Base-by-base conservation (phyloP, 2,888 invertebrate genomes). In the Tetramorium bicarinatum region DNA sequence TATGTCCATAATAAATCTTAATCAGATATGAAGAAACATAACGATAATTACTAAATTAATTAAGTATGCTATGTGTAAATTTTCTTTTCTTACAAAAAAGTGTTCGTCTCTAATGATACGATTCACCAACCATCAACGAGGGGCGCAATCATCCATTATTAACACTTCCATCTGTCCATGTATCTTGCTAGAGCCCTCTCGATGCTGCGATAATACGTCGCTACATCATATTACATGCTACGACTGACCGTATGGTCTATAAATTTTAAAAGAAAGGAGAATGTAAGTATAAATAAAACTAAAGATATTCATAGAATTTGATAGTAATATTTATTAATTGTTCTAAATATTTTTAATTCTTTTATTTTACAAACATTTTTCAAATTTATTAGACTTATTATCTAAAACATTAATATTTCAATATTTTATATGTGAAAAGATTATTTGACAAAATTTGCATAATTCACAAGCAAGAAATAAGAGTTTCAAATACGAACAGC, bases 91-190 rank as follows among this genome's bases (percentile, higher is more conserved):
- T 89, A 83, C 81, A 77, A 77, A 86, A 80, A 86, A 84, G 74
- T 84, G 82, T 79, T 83, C 82, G 72, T 77, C 85, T 85, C 85
- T 85, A 83, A 77, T 82, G 84, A 56, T 72, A 82, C 82, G 64
- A 84, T 84, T 86, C 82, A 64, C 21, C 85, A 85, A 91, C 87
- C 92, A 91, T 90, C 91, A 92, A 88, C 88, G 87, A 91, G 89
- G 94, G 94, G 92, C 93, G 92, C 92, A 93, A 93, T 92, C 92
- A 94, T 94, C 93, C 93, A 94, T 94, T 94, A 94, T 94, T 94
- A 94, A 94, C 94, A 94, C 93, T 93, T 94, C 94, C 94, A 94
- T 94, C 94, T 94, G 94, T 94, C 92, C 91, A 92, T 92, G 87
- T 91, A 93, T 94, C 93, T 93, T 93, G 90, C 92, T 84, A 85